Evolutionary conservation across 2,888 invertebrate genomes (phyloP), one percentile per base, ranked within the genome.

Genomic region (Nemotelus nigrinus): DNA sequence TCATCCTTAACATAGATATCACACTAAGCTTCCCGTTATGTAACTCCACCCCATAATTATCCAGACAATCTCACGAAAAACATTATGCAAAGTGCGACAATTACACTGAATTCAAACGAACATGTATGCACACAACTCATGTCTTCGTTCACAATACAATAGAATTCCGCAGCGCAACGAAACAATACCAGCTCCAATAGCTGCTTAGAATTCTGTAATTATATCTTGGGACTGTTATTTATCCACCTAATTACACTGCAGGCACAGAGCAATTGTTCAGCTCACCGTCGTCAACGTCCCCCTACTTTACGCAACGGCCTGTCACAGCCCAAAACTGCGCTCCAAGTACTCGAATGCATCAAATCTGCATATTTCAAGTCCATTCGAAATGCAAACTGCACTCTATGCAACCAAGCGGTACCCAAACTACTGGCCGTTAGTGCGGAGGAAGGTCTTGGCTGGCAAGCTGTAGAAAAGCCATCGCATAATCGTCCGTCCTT

Each of bases 211-310:
- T 70, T 70, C 70, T 25, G 70, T 70, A 70, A 70, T 70, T 55
- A 70, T 55, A 45, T 47, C 53, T 53, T 43, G 57, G 3, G 7
- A 55, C 70, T 70, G 70, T 70, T 55, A 70, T 53, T 55, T 50
- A 70, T 70, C 70, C 70, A 4, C 55, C 70, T 70, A 70, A 70
- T 70, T 70, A 70, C 70, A 55, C 70, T 70, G 55, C 43, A 70
- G 70, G 41, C 55, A 53, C 70, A 70, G 55, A 70, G 43, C 70
- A 70, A 70, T 70, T 43, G 70, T 55, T 53, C 43, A 4, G 53
- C 8, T 44, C 55, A 43, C 60, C 60, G 25, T 25, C 25, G 25
- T 25, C 25, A 25, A 25, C 25, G 25, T 25, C 25, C 25, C 25
- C 25, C 25, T 25, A 25, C 25, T 25, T 25, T 25, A 25, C 25